Base-by-base conservation (phyloP, 2,797 vertebrate species). In the Poliocrania exsul region DNA sequence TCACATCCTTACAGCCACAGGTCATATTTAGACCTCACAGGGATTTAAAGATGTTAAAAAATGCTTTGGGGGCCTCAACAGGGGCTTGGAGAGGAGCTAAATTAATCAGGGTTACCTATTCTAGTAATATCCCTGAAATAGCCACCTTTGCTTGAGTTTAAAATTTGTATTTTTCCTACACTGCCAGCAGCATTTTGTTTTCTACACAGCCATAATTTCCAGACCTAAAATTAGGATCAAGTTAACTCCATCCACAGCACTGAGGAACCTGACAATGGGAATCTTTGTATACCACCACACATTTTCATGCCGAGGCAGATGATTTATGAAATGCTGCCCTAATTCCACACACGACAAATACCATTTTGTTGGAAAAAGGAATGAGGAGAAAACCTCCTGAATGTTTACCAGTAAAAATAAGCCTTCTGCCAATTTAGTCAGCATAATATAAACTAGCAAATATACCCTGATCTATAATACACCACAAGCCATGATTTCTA, bases 371-470 rank as follows among this genome's bases (percentile, higher is more conserved):
- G 88, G 73, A 44, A 87, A 95, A 93, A 73, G 20, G 26, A 92
- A 64, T 1, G 31, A 90, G 81, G 50, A 95, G 87, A 96, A 86
- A 96, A 91, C 84, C 94, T 96, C 90, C 95, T 96, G 96, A 96
- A 85, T 92, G 92, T 97, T 98, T 96, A 98, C 97, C 96, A 98
- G 97, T 81, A 97, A 98, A 97, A 98, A 98, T 72, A 97, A 95
- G 92, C 91, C 62, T 40, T 81, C 91, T 94, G 97, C 97, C 97
- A 97, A 95, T 95, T 95, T 74, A 97, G 97, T 95, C 96, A 96
- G 94, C 89, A 95, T 94, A 96, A 97, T 93, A 96, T 86, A 98
- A 97, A 97, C 95, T 85, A 93, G 88, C 96, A 97, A 97, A 97
- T 85, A 97, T 78, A 97, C 91, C 40, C 95, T 86, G 93, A 96